phyloP scores from a whole-genome alignment of 2,888 invertebrate genomes.

The Caenorhabditis sulstoni region DNA sequence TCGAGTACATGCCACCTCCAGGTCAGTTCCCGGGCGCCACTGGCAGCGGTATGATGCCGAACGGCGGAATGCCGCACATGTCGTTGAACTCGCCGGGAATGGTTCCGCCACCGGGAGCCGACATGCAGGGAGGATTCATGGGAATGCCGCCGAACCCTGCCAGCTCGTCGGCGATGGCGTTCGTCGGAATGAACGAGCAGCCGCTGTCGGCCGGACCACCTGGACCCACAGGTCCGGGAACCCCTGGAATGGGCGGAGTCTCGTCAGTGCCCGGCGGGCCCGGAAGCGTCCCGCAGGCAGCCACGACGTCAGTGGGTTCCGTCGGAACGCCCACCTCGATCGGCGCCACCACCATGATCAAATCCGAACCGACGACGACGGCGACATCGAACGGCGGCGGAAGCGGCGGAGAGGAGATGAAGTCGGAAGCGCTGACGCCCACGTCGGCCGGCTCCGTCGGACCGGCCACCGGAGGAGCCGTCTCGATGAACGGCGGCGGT shows the following conservation, averaged over 20 bases:
- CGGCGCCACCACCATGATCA: conserved; percentile 14
- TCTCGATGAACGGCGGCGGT: conserved; percentile 36
- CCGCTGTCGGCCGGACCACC: conserved; percentile 50
- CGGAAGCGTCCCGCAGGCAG: conserved; percentile 59
- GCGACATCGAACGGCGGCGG: too few relatives aligned
- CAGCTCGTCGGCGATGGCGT: conserved; percentile 49
- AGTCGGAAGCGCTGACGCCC: conserved; percentile 69
- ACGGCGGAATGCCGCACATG: conserved; percentile 66
- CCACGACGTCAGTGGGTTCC: conserved; percentile 36
- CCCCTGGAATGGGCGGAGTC: conserved; percentile 43
- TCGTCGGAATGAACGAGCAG: conserved; percentile 61
- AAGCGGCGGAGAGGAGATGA: conserved; percentile 67
- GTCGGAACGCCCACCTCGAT: conserved; percentile 36
- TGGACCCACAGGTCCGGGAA: conserved; percentile 68
- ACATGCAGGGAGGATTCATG: conserved; percentile 57
- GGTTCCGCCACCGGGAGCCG: conserved; percentile 44
- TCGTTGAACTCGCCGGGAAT: conserved; percentile 70
- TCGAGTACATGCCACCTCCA: conserved; percentile 47
- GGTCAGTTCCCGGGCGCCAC: conserved; percentile 44
- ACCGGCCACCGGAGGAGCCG: conserved; percentile 35
- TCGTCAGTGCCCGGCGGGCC: conserved; percentile 22
- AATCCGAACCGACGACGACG: conserved; percentile 37
- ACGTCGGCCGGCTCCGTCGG: conserved; percentile 32
- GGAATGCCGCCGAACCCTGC: conserved; percentile 59
- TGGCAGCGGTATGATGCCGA: conserved; percentile 71